Evolutionary conservation across 2,888 invertebrate species (phyloP).

Genomic region (Epicampocera succincta): DNA sequence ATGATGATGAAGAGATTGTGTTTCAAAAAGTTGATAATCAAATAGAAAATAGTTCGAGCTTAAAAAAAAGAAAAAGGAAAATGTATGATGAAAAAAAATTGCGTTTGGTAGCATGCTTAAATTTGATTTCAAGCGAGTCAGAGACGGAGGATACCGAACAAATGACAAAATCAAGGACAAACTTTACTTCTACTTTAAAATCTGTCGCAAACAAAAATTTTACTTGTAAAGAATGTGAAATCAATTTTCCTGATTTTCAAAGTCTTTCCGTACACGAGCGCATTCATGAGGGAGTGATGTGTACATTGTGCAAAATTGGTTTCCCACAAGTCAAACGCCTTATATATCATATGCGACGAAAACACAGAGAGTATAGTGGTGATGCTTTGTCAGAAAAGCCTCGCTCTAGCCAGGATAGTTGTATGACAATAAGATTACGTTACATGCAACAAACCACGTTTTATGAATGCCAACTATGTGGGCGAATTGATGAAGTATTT

Average conservation of each 20-base stretch:
- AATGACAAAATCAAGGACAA: neutral
- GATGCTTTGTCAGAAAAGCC: conserved; percentile 65
- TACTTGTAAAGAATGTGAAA: conserved; percentile 53
- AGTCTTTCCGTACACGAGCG: conserved; percentile 62
- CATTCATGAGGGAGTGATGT: conserved; percentile 59
- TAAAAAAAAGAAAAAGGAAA: conserved; percentile 60
- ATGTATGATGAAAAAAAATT: conserved; percentile 66
- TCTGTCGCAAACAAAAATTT: conserved; percentile 2
- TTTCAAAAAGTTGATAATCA: conserved; percentile 68
- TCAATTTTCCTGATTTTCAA: conserved; percentile 52
- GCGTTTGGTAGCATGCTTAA: conserved; percentile 70
- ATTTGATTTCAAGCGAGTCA: conserved; percentile 70
- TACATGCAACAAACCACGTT: conserved; percentile 70
- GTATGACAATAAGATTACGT: conserved; percentile 72
- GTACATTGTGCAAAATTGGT: conserved; percentile 67
- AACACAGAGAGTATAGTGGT: conserved; percentile 71
- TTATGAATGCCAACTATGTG: conserved; percentile 73
- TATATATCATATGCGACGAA: conserved; percentile 71
- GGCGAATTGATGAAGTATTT: conserved; percentile 71
- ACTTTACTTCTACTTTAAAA: neutral
- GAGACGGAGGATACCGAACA: conserved; percentile 55
- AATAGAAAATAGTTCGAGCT: conserved; percentile 1
- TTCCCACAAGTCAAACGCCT: conserved; percentile 66
- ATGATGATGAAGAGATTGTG: conserved; percentile 70
- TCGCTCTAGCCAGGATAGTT: conserved; percentile 70